Percentiles rank a stretch among this genome's conserved stretches.
These are phyloP conservation scores for Arenaria interpres DNA, from an alignment of 2,113 vertebrate genomes.

Conservation along the genomic window DNA sequence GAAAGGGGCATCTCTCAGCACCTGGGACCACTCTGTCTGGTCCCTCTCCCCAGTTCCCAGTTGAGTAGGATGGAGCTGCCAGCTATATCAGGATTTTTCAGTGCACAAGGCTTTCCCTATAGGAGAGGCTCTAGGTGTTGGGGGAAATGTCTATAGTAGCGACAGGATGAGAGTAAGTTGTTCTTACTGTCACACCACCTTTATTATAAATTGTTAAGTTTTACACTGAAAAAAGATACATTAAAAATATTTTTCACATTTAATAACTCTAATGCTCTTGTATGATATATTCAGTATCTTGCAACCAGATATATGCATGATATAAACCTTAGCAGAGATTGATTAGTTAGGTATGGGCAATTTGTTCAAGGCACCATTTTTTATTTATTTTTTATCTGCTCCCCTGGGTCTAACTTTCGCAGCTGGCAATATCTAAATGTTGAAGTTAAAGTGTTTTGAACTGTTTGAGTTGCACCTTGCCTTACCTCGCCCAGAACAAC, in stretches of 20 bases:
- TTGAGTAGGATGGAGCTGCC: background rate
- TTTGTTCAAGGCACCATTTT: background rate
- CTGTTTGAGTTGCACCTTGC: background rate
- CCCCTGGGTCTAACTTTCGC: background rate
- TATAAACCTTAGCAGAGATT: background rate
- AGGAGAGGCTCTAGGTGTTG: background rate
- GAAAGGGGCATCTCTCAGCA: background rate
- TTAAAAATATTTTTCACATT: background rate
- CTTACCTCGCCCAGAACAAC: background rate
- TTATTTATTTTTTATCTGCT: background rate
- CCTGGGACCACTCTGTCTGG: background rate
- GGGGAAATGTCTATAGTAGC: background rate
- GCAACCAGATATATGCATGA: background rate
- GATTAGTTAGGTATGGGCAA: background rate
- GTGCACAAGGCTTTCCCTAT: background rate
- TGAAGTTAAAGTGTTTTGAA: background rate
- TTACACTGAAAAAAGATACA: background rate
- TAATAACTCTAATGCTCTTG: background rate
- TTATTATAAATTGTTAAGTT: background rate
- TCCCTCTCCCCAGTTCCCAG: background rate
- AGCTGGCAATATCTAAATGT: background rate
- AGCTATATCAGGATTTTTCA: background rate
- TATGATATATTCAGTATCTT: background rate
- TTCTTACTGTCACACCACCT: background rate
- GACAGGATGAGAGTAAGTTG: background rate